Evolutionary conservation across 2,797 vertebrate genomes (phyloP), one percentile per base, ranked within the genome.

Genomic region (Melopsittacus undulatus): DNA sequence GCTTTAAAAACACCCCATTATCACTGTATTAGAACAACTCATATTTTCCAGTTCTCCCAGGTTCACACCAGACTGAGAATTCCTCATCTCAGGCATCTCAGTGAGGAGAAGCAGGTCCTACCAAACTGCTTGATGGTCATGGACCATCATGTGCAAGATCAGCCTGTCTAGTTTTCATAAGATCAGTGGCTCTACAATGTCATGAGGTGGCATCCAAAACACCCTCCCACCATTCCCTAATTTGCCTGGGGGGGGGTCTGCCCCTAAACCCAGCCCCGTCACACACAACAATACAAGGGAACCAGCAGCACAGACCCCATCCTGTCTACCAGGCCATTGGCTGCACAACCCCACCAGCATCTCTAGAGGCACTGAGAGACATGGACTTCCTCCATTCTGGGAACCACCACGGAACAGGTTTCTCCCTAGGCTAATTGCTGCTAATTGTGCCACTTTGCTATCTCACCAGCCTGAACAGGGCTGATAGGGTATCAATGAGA

Each of bases 401-500:
- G 49, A 90, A 52, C 13, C 48, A 26, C 30, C 2, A 1, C 27
- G 16, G 49, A 30, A 66, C 0, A 0, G 16, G 19, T 8, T 73
- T 43, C 61, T 52, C 48, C 16, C 34, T 21, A 4, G 5, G 12
- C 18, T 94, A 94, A 95, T 96, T 87, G 62, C n/a, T 22, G 34
- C 88, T 96, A 96, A 95, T 95, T 94, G 67, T 88, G 80, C 54
- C 92, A 56, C 94, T 96, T 90, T 9, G 7, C 68, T 87, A 30
- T 91, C 81, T 77, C 22, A 0, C 46, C 85, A 90, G 54, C 81
- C 49, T 29, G 63, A 52, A 11, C 27, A 17, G 67, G 13, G 30
- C 56, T 75, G 94, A 95, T 90, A 95, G 93, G 40, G n/a, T 95
- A 96, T 96, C 94, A 67, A 67, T 30, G 49, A 95, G 96, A 96